These are phyloP conservation scores for Ceratotherium simum DNA, from an alignment of 2,113 vertebrate genomes.

Conservation along the genomic window DNA sequence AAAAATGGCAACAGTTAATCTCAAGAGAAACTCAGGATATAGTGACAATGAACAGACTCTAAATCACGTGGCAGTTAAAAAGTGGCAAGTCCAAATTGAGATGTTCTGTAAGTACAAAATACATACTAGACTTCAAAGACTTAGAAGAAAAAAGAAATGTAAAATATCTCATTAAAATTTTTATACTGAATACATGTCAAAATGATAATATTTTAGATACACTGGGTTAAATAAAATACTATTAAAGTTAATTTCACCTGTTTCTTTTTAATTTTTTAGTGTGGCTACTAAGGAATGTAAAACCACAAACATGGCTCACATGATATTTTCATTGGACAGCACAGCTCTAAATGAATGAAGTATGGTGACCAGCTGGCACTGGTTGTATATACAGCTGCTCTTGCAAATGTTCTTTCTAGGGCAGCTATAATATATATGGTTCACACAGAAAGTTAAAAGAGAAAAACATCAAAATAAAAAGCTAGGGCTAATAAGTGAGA, in stretches of 20 bases:
- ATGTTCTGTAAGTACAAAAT: background rate
- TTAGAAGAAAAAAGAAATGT: background rate
- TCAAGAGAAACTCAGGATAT: slow-evolving; percentile 51
- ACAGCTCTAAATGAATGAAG: background rate
- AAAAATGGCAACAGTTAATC: slow-evolving; percentile 57
- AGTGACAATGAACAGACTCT: slow-evolving; percentile 31
- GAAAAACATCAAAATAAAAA: slow-evolving; percentile 16
- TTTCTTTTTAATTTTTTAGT: background rate
- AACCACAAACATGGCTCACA: background rate
- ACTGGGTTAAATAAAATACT: background rate
- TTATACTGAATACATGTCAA: background rate
- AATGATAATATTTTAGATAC: slow-evolving; percentile 3
- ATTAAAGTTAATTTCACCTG: background rate
- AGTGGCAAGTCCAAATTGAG: slow-evolving; percentile 13
- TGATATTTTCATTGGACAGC: background rate
- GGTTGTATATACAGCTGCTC: background rate
- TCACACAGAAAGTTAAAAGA: slow-evolving; percentile 9
- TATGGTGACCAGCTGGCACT: background rate
- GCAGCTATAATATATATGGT: background rate
- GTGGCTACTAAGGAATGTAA: background rate
- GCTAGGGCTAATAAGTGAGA: background rate
- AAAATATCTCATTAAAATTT: slow-evolving; percentile 12
- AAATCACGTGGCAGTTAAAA: slow-evolving; percentile 7
- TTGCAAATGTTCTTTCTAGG: background rate
- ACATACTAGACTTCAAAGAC: slow-evolving; percentile 26